phyloP scores from a whole-genome alignment of 23 tunicate species.

The Clavelina lepadiformis region DNA sequence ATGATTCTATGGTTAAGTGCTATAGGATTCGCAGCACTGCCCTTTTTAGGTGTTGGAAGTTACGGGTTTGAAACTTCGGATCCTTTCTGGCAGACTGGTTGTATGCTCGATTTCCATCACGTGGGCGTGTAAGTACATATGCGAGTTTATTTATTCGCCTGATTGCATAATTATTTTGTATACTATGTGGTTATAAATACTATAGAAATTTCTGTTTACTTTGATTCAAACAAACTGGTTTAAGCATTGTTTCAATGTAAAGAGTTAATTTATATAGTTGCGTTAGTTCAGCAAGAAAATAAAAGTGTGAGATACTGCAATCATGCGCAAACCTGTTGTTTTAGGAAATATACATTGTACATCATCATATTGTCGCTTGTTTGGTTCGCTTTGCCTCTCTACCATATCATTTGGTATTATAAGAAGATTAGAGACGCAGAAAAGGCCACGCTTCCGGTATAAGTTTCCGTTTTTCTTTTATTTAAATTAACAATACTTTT shows the following conservation, averaged over 20 bases:
- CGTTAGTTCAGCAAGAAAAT: background rate
- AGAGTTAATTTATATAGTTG: no score
- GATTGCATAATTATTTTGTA: background rate
- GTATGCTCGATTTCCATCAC: conserved; percentile 52
- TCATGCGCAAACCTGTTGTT: no score
- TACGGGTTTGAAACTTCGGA: conserved; percentile 76
- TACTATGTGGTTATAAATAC: no score
- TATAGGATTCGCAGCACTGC: conserved; percentile 43
- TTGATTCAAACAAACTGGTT: no score
- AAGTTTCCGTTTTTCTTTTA: no score
- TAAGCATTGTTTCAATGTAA: no score
- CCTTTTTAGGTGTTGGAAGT: conserved; percentile 63
- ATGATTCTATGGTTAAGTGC: conserved; percentile 27
- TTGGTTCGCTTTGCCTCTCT: conserved; percentile 66
- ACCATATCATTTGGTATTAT: conserved; percentile 43
- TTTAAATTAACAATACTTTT: background rate
- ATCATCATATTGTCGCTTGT: conserved; percentile 21
- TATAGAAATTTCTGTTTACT: no score
- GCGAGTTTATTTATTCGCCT: no score
- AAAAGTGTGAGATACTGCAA: background rate
- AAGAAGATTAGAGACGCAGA: conserved; percentile 11
- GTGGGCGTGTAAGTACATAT: conserved; percentile 26
- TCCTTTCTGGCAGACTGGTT: conserved; percentile 35
- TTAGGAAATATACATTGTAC: conserved; percentile 55
- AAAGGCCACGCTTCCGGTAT: conserved; percentile 23